Conservation (phyloP, 2,888 invertebrate genomes). For the Sminthurinus aureus region DNA sequence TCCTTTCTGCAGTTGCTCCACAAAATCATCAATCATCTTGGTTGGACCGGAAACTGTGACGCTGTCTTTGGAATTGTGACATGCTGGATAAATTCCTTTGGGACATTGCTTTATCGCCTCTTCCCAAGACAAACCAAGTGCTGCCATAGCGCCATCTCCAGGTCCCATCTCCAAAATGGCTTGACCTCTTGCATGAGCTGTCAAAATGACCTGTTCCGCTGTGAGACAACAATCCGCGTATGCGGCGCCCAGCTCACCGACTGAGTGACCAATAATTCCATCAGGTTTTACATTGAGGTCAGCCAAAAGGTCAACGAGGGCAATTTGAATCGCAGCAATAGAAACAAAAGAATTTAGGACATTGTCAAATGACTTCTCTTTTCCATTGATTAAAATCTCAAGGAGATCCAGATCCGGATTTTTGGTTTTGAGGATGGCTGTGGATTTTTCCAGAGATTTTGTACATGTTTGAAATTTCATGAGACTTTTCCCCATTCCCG, state of each 20-base stretch:
- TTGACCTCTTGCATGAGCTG: slow-evolving; percentile 74
- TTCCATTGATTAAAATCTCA: slow-evolving; percentile 77
- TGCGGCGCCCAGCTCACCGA: too few species aligned
- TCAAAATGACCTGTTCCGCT: slow-evolving; percentile 89
- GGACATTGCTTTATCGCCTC: slow-evolving; percentile 78
- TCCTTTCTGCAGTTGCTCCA: too few species aligned
- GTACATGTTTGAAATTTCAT: too few species aligned
- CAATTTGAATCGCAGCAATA: too few species aligned
- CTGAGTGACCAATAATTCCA: too few species aligned
- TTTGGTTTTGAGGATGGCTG: slow-evolving; percentile 78
- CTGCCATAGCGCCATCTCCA: slow-evolving; percentile 85
- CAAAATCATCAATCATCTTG: slow-evolving; percentile 72
- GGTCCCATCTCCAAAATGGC: slow-evolving; percentile 74
- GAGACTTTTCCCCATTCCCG: too few species aligned
- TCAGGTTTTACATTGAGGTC: slow-evolving; percentile 91
- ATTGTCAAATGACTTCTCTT: slow-evolving; percentile 81
- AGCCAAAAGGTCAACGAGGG: too few species aligned
- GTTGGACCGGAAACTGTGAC: slow-evolving; percentile 92
- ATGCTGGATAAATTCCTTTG: slow-evolving; percentile 82
- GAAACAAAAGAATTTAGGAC: slow-evolving; percentile 90
- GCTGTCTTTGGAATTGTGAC: too few species aligned
- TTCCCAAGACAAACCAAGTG: slow-evolving; percentile 84
- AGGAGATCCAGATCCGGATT: slow-evolving; percentile 81
- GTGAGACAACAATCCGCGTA: slow-evolving; percentile 96
- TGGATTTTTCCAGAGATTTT: slow-evolving; percentile 75